A percentile compares a stretch with the other conserved stretches of the same genome.
Conservation (phyloP, 2,888 invertebrate species). For the Megastigmus dorsalis region DNA sequence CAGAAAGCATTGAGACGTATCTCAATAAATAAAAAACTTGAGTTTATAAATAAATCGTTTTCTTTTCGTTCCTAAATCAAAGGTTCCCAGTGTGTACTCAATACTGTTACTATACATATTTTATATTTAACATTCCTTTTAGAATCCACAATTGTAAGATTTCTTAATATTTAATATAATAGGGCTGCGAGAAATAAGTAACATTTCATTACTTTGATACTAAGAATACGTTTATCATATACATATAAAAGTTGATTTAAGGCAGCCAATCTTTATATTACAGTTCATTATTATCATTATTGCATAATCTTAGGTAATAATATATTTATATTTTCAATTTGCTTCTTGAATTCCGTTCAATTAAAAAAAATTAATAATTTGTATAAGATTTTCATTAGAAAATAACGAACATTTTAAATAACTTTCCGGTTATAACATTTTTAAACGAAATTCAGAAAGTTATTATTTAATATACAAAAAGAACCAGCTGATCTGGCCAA, state of each 20-base stretch:
- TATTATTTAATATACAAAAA: slow-evolving; percentile 50
- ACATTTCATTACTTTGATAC: slow-evolving; percentile 25
- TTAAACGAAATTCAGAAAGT: slow-evolving; percentile 47
- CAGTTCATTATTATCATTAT: slow-evolving; percentile 39
- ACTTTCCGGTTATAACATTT: slow-evolving; percentile 6
- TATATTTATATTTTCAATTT: slow-evolving; percentile 37
- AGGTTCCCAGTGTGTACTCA: slow-evolving; percentile 55
- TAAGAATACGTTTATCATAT: slow-evolving; percentile 39
- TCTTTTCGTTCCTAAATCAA: slow-evolving; percentile 6
- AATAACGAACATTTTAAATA: slow-evolving; percentile 25
- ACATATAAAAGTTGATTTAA: slow-evolving; percentile 42
- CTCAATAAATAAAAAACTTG: slow-evolving; percentile 35
- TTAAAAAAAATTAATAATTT: slow-evolving; percentile 30
- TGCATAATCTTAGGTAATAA: slow-evolving; percentile 48
- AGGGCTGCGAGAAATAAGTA: slow-evolving; percentile 26
- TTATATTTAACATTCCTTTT: slow-evolving; percentile 13
- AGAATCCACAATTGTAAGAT: slow-evolving; percentile 10
- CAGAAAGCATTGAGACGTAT: slow-evolving; percentile 4
- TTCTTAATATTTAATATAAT: slow-evolving; percentile 12
- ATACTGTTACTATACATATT: slow-evolving; percentile 39
- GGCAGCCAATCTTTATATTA: slow-evolving; percentile 44
- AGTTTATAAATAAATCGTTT: slow-evolving; percentile 17
- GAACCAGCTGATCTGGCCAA: slow-evolving; percentile 44
- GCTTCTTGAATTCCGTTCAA: slow-evolving; percentile 36
- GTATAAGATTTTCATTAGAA: slow-evolving; percentile 16